Evolutionary conservation across 2,888 invertebrate species (phyloP), one percentile per base, ranked within the genome.

Genomic region (Synergus laeviventris): DNA sequence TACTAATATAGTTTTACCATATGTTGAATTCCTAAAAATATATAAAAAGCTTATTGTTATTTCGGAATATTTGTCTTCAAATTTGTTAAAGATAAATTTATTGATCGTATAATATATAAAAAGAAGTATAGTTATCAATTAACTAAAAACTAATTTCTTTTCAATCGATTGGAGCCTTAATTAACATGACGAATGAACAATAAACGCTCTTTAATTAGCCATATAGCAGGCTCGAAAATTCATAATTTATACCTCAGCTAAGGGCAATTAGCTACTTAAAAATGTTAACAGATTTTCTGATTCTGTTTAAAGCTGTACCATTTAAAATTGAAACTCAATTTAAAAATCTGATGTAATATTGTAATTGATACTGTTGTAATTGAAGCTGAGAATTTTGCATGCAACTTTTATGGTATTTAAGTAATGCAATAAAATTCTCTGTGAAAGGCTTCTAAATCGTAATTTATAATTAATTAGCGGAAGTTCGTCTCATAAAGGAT

Each of bases 201-300:
- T 56, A 56, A 56, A 56, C 12, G 21, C 9, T 56, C 56, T 56
- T 18, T 56, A 56, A 56, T 21, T 56, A 56, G 12, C 21, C 11
- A 56, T 61, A 18, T 16, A 24, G 9, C 49, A n/a, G 45, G 16
- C 45, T 49, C 21, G 16, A 49, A 70, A 70, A 8, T 16, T 66
- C 66, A 45, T 61, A n/a, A 24, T 66, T 66, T 66, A 45, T 45
- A 18, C 21, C 9, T 24, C 42, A 66, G 66, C 14, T 45, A 42
- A 24, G 66, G 66, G 45, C 21, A 66, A 70, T 70, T 70, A 45
- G 45, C 45, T 12, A n/a, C 49, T 49, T 70, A 36, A 61, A n/a
- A 61, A 9, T 36, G 9, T 9, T 59, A 24, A 24, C 59, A 59
- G 12, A 18, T 9, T 24, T 24, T 1, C 24, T 24, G 24, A 2